phyloP scores from a whole-genome alignment of 2,888 invertebrate genomes.

The Sinhomidia bicolor region DNA sequence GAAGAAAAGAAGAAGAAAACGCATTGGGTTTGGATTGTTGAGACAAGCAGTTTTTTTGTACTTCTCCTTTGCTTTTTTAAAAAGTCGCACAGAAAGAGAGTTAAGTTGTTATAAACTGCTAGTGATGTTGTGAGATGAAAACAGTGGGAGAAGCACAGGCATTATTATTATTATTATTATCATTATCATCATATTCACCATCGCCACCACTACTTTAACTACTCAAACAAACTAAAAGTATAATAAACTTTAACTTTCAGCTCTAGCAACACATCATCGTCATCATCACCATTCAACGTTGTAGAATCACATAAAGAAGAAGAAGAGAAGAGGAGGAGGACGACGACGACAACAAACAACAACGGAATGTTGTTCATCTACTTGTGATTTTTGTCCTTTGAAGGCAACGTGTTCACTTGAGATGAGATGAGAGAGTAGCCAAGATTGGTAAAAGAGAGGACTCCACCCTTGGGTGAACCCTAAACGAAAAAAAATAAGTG shows the following conservation, averaged over 20 bases:
- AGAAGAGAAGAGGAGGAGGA: conserved; percentile 25
- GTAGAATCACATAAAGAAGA: not conserved
- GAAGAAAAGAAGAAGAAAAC: not conserved
- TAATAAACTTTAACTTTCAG: conserved; percentile 13
- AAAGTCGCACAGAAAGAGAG: conserved; percentile 38
- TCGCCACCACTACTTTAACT: not conserved
- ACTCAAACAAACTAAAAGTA: not conserved
- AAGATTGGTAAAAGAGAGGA: conserved; percentile 75
- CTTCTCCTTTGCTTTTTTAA: not conserved
- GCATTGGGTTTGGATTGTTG: conserved; percentile 30
- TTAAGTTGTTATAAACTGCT: conserved; percentile 1
- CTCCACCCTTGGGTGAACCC: conserved; percentile 76
- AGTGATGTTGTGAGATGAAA: conserved; percentile 29
- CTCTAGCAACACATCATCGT: not conserved
- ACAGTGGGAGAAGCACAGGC: conserved; percentile 38
- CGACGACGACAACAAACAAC: conserved; percentile 44
- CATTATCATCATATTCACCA: not conserved
- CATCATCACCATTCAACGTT: not conserved
- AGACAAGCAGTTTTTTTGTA: conserved; percentile 20
- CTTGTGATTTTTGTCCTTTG: conserved; percentile 76
- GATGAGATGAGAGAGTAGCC: conserved; percentile 61
- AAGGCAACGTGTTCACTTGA: conserved; percentile 72
- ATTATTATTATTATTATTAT: not conserved
- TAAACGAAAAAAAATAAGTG: conserved; percentile 14
- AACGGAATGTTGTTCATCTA: conserved; percentile 63